phyloP scores from a whole-genome alignment of 2,888 invertebrate species.

The Lamproptera curius region DNA sequence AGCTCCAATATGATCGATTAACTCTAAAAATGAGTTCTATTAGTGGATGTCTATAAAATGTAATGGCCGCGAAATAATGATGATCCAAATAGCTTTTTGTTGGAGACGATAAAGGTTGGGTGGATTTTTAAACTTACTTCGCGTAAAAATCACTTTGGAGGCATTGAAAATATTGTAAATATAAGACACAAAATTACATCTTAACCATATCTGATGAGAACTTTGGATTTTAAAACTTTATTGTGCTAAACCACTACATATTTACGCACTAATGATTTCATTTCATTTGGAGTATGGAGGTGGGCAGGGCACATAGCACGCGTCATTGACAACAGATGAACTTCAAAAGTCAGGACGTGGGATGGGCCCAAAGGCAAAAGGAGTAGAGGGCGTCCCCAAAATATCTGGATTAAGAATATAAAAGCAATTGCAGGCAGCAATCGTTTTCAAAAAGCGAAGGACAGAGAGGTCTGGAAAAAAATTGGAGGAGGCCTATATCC shows the following conservation, averaged over 20 bases:
- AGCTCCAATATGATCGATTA: constrained; percentile 6
- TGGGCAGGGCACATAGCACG: not conserved
- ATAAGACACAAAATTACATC: no score
- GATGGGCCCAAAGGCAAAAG: constrained; percentile 8
- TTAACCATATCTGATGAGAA: no score
- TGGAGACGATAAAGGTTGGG: not conserved
- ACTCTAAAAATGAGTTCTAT: constrained; percentile 11
- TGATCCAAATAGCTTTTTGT: constrained; percentile 6
- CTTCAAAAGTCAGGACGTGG: not conserved
- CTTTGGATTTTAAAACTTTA: no score
- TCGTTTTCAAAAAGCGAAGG: constrained; percentile 14
- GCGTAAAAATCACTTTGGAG: no score
- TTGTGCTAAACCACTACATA: no score
- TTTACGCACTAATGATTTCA: no score
- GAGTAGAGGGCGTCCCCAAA: constrained; percentile 12
- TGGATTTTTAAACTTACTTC: not conserved
- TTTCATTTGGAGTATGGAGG: no score
- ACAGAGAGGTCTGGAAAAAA: constrained; percentile 18
- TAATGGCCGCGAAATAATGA: constrained; percentile 6
- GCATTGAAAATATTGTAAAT: no score
- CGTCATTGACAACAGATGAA: constrained; percentile 12
- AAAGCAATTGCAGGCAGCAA: constrained; percentile 2
- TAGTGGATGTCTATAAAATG: constrained; percentile 11
- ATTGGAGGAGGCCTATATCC: constrained; percentile 21
- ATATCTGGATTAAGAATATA: constrained; percentile 9